Percentiles rank a stretch among this genome's conserved stretches.
Evolutionary conservation across 2,113 vertebrate species (phyloP).

Genomic region (Percina caprodes): DNA sequence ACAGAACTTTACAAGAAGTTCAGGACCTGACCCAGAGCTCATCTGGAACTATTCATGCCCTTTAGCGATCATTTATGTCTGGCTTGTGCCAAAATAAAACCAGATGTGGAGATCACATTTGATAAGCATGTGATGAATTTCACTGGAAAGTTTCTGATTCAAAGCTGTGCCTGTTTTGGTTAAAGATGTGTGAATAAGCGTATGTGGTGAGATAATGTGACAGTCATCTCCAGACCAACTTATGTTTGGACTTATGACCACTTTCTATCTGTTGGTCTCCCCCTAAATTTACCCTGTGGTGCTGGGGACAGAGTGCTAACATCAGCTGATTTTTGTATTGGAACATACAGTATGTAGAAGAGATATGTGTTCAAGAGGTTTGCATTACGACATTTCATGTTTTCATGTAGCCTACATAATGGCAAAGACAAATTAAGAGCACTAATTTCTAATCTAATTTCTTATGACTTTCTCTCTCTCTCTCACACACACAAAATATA

Average conservation of each 20-base stretch:
- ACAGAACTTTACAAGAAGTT: background rate
- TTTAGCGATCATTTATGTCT: background rate
- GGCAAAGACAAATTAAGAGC: background rate
- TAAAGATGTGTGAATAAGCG: background rate
- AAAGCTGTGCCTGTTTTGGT: background rate
- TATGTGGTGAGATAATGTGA: background rate
- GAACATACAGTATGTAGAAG: background rate
- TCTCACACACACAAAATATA: too few species aligned
- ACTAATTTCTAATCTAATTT: too few species aligned
- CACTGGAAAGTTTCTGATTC: constrained; percentile 28
- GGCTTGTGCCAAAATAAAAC: background rate
- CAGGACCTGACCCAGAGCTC: too few species aligned
- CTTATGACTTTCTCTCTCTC: too few species aligned
- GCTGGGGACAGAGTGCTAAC: background rate
- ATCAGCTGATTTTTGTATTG: background rate
- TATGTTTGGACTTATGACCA: background rate
- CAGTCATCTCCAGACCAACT: constrained; percentile 12
- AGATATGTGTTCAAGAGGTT: background rate
- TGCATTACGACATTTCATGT: background rate
- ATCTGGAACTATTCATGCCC: background rate
- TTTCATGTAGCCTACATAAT: background rate
- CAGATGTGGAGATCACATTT: background rate
- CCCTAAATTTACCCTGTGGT: background rate
- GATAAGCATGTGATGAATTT: constrained; percentile 13
- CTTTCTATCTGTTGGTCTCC: background rate